A percentile compares a stretch with the other conserved stretches of the same genome.
These are phyloP conservation scores for Pontoporia blainvillei DNA, from an alignment of 2,113 vertebrate species.

Conservation along the genomic window DNA sequence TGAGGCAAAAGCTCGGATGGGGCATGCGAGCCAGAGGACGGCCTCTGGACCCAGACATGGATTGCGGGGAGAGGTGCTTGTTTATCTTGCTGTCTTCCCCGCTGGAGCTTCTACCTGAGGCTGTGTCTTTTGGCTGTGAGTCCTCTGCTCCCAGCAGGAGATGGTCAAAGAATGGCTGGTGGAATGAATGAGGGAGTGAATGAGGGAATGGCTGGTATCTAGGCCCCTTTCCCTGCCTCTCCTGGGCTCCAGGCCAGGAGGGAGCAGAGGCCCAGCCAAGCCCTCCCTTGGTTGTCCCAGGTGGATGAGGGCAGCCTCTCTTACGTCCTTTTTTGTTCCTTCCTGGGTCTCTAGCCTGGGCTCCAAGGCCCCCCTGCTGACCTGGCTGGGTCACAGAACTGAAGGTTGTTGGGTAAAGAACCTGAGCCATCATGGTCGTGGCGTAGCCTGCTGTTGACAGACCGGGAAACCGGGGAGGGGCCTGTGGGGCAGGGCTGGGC, in stretches of 20 bases:
- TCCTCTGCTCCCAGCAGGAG: neutral
- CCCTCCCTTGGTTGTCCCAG: neutral
- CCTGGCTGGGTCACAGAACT: neutral
- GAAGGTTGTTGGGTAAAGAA: neutral
- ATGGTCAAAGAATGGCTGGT: neutral
- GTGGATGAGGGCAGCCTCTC: neutral
- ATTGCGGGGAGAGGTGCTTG: rapidly evolving
- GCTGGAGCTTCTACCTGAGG: rapidly evolving
- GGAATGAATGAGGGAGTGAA: neutral
- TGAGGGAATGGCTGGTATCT: neutral
- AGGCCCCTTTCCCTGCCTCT: neutral
- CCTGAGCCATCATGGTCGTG: rapidly evolving
- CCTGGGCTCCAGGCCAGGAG: neutral
- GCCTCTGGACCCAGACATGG: rapidly evolving
- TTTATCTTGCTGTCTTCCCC: rapidly evolving
- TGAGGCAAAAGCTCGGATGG: neutral
- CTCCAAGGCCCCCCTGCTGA: too few relatives aligned
- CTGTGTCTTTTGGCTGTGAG: neutral
- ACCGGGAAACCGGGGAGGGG: neutral
- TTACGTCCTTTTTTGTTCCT: neutral
- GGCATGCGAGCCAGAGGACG: rapidly evolving
- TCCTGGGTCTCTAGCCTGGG: neutral
- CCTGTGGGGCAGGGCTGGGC: neutral
- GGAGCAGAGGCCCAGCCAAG: neutral
- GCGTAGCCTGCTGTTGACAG: neutral